phyloP scores from a whole-genome alignment of 2,113 vertebrate species.

The Cervus canadensis region DNA sequence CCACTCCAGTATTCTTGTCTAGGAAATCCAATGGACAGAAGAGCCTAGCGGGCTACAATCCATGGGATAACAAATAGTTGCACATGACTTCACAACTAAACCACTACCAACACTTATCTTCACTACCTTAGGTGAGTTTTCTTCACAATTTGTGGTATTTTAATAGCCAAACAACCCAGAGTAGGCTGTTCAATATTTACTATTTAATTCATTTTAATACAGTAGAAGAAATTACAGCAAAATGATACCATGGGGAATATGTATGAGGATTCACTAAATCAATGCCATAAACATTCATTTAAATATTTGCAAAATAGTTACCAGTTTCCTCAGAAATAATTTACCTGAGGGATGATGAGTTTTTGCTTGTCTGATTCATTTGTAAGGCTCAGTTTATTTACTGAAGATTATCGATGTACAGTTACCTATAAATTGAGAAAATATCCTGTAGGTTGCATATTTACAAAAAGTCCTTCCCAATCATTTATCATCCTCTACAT shows the following conservation, averaged over 20 bases:
- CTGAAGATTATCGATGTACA: constrained; percentile 27
- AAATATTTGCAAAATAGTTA: constrained; percentile 52
- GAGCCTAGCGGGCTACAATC: neutral
- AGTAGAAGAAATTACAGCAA: constrained; percentile 5
- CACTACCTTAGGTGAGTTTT: neutral
- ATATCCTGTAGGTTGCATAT: constrained; percentile 42
- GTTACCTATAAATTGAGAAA: constrained; percentile 56
- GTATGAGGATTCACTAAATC: constrained; percentile 5
- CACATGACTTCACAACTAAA: neutral
- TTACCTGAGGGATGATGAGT: constrained; percentile 1
- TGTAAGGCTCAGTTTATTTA: constrained; percentile 47
- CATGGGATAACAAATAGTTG: neutral
- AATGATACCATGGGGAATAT: neutral
- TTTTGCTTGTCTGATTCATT: constrained; percentile 33
- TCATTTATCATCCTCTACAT: constrained; percentile 38
- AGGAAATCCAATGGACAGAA: neutral
- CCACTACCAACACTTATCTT: neutral
- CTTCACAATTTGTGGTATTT: neutral
- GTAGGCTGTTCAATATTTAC: neutral
- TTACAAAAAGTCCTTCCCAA: constrained; percentile 30
- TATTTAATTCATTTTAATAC: constrained; percentile 21
- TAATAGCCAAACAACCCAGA: neutral
- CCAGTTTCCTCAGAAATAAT: constrained; percentile 48
- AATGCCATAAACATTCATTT: constrained; percentile 13
- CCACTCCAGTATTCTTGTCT: neutral